Evolutionary conservation across 2,113 vertebrate species (phyloP), one percentile per base, ranked within the genome.

Genomic region (Naja naja): DNA sequence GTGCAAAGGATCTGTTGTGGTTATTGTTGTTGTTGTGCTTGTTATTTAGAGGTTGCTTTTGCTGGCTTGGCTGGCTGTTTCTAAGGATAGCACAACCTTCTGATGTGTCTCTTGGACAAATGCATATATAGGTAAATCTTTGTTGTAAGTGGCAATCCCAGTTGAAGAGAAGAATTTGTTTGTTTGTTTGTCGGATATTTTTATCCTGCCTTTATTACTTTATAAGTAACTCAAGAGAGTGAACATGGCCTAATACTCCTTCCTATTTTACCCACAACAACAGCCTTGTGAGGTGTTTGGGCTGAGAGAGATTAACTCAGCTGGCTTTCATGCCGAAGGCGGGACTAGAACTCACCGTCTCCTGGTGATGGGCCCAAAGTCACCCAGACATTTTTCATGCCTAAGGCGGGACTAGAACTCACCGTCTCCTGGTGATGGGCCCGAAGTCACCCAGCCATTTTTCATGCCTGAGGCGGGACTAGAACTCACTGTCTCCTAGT

Each of bases 281-380:
- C 1, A n/a, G 30, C 11, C 30, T 27, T 64, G 60, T 64, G 30
- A 64, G 27, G 27, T 64, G 60, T 4, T 30, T 30, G 58, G 27
- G 27, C 4, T 64, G 27, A 64, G 58, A 12, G 25, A 64, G 3
- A 30, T 27, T 14, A 27, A 64, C 11, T 2, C 27, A 30, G 10
- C 0, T 0, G 3, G 1, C 1, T 64, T 64, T 12, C 58, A 4
- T 64, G 27, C 27, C 27, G 1, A 4, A 64, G 27, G 3, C 0
- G 1, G 58, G 0, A 64, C 9, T 58, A 27, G 56, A 58, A 58
- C 3, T 58, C 56, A 10, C 56, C 1, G 56, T 3, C 56, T 58
- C 56, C 56, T 27, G 23, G 23, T 58, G 23, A 58, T 58, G 8
- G 56, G 56, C 7, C 56, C 23, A 58, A 58, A 58, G 56, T 58